A percentile compares a stretch with the other conserved stretches of the same genome.
phyloP scores from a whole-genome alignment of 2,888 invertebrate genomes.

The Rhopalosiphum nymphaeae region DNA sequence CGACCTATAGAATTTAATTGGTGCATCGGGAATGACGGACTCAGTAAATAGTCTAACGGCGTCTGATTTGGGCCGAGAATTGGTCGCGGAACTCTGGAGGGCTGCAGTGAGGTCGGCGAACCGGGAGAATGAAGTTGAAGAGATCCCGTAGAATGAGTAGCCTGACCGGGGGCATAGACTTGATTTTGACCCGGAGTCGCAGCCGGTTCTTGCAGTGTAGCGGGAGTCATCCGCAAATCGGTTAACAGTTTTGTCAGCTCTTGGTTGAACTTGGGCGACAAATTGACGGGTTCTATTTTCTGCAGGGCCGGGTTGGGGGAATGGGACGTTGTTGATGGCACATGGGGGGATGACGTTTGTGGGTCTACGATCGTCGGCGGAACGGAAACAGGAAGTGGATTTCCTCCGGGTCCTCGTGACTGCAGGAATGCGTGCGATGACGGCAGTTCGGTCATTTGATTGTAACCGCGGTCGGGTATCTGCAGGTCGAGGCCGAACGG shows the following conservation, averaged over 20 bases:
- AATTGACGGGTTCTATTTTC: neutral
- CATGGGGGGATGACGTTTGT: neutral
- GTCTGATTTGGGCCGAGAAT: neutral
- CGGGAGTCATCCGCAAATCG: neutral
- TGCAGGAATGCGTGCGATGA: neutral
- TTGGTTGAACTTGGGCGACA: neutral
- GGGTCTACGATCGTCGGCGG: too few relatives aligned
- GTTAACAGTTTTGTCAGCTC: neutral
- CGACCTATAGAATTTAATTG: neutral
- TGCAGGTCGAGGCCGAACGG: neutral
- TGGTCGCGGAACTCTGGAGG: neutral
- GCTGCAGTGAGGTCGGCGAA: neutral
- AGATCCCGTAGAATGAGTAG: neutral
- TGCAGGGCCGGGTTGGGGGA: neutral
- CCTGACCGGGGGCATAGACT: neutral
- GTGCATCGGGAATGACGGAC: neutral
- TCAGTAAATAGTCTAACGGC: neutral
- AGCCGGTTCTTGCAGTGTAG: neutral
- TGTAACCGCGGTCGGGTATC: neutral
- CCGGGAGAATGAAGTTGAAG: neutral
- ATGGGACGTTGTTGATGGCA: neutral
- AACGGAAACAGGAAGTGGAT: neutral
- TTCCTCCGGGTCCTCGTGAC: neutral
- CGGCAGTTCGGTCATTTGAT: too few relatives aligned
- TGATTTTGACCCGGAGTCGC: neutral